Evolutionary conservation across 2,113 vertebrate genomes (phyloP).

Genomic region (Vulpes ferrilata): DNA sequence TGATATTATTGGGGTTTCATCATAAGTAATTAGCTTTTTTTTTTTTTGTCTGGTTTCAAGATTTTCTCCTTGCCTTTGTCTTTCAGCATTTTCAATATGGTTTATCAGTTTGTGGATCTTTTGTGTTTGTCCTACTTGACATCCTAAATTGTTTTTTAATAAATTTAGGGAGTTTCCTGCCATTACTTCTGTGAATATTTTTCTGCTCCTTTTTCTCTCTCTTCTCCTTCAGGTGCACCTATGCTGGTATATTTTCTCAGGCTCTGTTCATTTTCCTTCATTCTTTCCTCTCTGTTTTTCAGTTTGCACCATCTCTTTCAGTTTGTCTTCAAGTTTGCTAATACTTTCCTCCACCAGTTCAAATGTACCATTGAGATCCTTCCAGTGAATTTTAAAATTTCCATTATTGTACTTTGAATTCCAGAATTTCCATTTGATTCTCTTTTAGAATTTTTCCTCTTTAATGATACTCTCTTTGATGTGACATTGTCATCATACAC

Average conservation of each 20-base stretch:
- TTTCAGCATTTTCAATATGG: neutral
- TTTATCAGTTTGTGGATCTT: neutral
- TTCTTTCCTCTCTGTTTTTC: neutral
- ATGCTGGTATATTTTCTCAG: neutral
- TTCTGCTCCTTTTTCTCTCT: neutral
- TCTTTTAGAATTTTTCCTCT: neutral
- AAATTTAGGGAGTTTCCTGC: neutral
- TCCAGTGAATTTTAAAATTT: neutral
- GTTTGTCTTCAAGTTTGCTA: neutral
- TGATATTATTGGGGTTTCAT: neutral
- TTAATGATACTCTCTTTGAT: neutral
- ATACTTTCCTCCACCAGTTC: neutral
- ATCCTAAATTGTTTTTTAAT: neutral
- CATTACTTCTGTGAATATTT: neutral
- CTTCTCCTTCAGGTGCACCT: neutral
- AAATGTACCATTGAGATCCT: neutral
- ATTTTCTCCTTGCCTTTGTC: neutral
- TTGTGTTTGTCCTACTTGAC: neutral
- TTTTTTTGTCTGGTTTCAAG: neutral
- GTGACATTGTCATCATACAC: rapidly evolving
- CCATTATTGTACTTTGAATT: neutral
- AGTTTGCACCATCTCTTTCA: neutral
- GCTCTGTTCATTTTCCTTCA: neutral
- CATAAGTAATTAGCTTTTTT: neutral
- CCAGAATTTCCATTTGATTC: neutral